A percentile compares a stretch with the other conserved stretches of the same genome.
Evolutionary conservation across 1,140 invertebrate species (phyloP).

Genomic region (Oryzaephilus surinamensis): DNA sequence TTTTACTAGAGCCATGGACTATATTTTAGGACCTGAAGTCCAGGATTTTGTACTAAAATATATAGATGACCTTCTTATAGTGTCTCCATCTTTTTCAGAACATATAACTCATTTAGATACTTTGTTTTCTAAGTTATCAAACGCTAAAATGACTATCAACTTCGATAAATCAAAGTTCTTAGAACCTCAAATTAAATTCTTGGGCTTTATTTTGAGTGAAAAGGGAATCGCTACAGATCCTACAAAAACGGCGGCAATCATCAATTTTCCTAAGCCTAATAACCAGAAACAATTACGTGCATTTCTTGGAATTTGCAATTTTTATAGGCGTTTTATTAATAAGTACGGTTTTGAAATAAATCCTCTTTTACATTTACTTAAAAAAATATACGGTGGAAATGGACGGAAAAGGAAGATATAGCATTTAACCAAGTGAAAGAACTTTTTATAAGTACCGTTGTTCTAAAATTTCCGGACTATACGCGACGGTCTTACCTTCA

Average conservation of each 20-base stretch:
- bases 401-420: background rate
- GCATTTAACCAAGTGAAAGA: constrained; percentile 7
- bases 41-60: no score
- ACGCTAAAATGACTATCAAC: constrained; percentile 20
- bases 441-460: constrained; percentile 17
- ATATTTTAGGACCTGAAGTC: no score
- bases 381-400: constrained; percentile 13
- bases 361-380: constrained; percentile 24
- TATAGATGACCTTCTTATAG: constrained; percentile 22
- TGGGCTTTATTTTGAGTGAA: constrained; percentile 26
- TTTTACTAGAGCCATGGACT: no score
- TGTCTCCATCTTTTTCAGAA: constrained; percentile 14
- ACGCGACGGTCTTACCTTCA: constrained; percentile 21
- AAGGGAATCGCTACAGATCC: constrained; percentile 27
- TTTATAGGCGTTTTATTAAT: constrained; percentile 30
- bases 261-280: constrained; percentile 24
- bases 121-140: constrained; percentile 14
- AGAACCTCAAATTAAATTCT: constrained; percentile 19
- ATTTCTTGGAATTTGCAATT: constrained; percentile 32
- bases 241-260: constrained; percentile 24
- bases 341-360: constrained; percentile 16
- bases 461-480: constrained; percentile 21
- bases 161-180: constrained; percentile 26
- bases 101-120: constrained; percentile 22
- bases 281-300: constrained; percentile 27